Conservation (phyloP, 2,888 invertebrate genomes). For the Boloria euphrosyne region DNA sequence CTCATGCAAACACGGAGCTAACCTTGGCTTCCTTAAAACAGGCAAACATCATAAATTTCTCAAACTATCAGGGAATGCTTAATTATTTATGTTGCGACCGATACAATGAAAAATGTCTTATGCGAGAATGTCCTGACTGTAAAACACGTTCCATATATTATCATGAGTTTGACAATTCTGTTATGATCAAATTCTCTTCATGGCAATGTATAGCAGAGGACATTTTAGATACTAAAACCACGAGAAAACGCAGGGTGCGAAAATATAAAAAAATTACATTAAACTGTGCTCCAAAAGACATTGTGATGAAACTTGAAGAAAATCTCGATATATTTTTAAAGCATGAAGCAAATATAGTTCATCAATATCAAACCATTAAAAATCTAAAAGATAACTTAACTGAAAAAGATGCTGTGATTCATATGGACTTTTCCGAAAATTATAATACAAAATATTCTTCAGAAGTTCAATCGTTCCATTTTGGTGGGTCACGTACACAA, state of each 20-base stretch:
- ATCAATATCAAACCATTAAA: too few species aligned
- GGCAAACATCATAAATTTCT: constrained; percentile 37
- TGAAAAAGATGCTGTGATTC: too few species aligned
- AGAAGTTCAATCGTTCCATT: constrained; percentile 1
- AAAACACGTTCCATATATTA: constrained; percentile 1
- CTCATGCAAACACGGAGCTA: constrained; percentile 36
- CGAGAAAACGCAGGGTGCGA: constrained; percentile 17
- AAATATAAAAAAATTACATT: too few species aligned
- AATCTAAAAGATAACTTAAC: too few species aligned
- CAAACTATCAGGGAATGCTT: constrained; percentile 15
- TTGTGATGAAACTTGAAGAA: too few species aligned
- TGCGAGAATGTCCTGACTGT: not conserved
- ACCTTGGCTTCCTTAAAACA: constrained; percentile 38
- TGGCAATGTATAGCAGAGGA: constrained; percentile 34
- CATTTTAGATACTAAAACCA: constrained; percentile 31
- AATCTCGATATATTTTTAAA: too few species aligned
- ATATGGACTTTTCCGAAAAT: not conserved
- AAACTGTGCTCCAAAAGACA: too few species aligned
- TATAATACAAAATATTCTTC: not conserved
- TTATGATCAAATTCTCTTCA: constrained; percentile 14
- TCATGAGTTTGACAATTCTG: not conserved
- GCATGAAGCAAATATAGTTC: too few species aligned
- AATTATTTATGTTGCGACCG: constrained; percentile 39
- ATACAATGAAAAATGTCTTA: constrained; percentile 39
- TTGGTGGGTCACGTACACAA: constrained; percentile 26